Evolutionary conservation across 2,888 invertebrate genomes (phyloP), one percentile per base, ranked within the genome.

Genomic region (Petrophora chlorosata): DNA sequence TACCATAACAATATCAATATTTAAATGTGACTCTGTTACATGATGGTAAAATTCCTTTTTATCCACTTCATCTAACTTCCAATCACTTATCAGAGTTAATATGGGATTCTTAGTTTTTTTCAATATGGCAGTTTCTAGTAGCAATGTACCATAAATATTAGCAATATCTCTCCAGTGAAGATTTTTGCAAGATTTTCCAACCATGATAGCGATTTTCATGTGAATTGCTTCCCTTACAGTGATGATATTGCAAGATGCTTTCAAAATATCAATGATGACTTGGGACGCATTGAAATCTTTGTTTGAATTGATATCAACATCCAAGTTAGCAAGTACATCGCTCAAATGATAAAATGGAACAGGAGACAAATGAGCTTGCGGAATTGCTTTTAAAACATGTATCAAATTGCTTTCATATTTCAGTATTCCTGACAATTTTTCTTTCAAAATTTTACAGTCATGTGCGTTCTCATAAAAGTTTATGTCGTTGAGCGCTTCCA

Each of bases 401-500:
- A 62, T 22, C 23, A 84, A 69, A 25, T 68, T 69, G 19, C 61
- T 49, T 17, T 26, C 22, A 43, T 79, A 61, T 43, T 51, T 53
- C 5, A 85, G 48, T 10, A 65, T 53, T n/a, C 55, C 46, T 10
- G 30, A 33, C 15, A 84, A 40, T 47, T 67, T 73, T 2, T 40
- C 49, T 54, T 75, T 77, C 5, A 87, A 48, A 34, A 34, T 26
- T 25, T 64, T 59, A 55, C 56, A 63, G 10, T 75, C 73, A 33
- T 55, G 44, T 9, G 39, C 38, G 34, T 68, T 63, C 30, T 87
- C 85, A 73, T 75, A 88, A 26, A 86, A 61, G 49, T 77, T 76
- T 4, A 82, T 73, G 41, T 88, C 82, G 72, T 89, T 86, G 0
- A 88, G 43, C 2, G 83, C 80, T 65, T 82, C 79, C 15, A 89